Percentiles rank a stretch among this genome's conserved stretches.
Conservation (phyloP, 2,888 invertebrate species). For the Zaprionus lineosus region DNA sequence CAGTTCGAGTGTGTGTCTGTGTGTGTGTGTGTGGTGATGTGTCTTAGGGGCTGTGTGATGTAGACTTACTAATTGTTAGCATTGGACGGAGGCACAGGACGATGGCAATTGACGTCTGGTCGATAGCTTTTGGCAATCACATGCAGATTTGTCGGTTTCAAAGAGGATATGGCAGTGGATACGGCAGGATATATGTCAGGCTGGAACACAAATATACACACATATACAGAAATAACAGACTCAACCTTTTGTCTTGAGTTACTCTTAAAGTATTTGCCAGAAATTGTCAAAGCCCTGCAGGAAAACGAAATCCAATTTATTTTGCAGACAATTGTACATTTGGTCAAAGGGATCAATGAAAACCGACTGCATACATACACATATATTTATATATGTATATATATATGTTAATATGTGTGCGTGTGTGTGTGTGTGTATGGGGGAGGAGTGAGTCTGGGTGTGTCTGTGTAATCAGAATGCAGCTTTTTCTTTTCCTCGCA, state of each 20-base stretch:
- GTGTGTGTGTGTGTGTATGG: not conserved
- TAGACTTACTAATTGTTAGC: conserved; percentile 60
- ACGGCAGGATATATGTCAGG: not conserved
- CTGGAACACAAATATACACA: conserved; percentile 1
- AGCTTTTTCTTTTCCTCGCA: conserved; percentile 21
- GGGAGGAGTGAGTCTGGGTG: too few relatives aligned
- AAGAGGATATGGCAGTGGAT: not conserved
- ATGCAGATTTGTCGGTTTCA: conserved; percentile 5
- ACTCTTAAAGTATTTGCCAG: conserved; percentile 31
- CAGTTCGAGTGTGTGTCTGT: too few relatives aligned
- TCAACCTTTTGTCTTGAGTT: conserved; percentile 41
- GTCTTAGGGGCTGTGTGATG: conserved; percentile 43
- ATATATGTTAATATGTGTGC: conserved; percentile 9
- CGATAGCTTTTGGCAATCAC: conserved; percentile 8
- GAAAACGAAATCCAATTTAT: conserved; percentile 68
- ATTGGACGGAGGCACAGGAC: not conserved
- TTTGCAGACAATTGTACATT: conserved; percentile 57
- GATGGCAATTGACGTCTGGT: not conserved
- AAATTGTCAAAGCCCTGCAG: conserved; percentile 42
- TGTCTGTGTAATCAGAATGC: conserved; percentile 6
- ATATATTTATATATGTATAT: not conserved
- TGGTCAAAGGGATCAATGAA: conserved; percentile 54
- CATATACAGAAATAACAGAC: not conserved
- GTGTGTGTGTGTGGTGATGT: too few relatives aligned
- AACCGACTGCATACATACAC: too few relatives aligned